Evolutionary conservation across 2,797 vertebrate species (phyloP), one percentile per base, ranked within the genome.

Genomic region (Leontopithecus rosalia): DNA sequence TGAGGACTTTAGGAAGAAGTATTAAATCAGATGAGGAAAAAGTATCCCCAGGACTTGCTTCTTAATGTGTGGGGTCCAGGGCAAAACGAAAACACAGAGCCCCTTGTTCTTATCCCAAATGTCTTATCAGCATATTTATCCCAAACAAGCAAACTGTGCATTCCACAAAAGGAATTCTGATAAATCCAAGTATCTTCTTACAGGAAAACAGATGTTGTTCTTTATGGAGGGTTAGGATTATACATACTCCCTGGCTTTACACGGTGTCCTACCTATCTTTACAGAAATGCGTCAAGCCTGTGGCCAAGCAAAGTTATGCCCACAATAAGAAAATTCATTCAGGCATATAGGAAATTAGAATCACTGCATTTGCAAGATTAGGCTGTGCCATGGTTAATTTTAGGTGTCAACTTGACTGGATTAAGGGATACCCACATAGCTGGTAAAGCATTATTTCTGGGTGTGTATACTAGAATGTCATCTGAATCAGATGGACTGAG

Each of bases 81-180:
- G 4, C 24, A 87, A 82, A 97, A 89, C 70, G 19, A 86, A 95
- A 94, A 85, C 3, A 28, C 6, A 5, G 39, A 12, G 1, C 13
- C 33, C 26, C 46, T 52, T 90, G 28, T 64, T 87, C 33, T 79
- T 70, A 86, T 14, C 39, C 24, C 61, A 95, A 96, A 94, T 36
- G 26, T 30, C 33, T 91, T 94, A 48, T 52, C 57, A 55, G 28
- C 48, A 5, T 85, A 50, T 92, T 86, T 88, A 82, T 28, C 83
- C 79, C 14, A 85, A 96, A 55, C 36, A 85, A 76, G 87, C n/a
- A 76, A 50, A 75, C 41, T 55, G 77, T 67, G 4, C 67, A 76
- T 92, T 92, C 24, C 67, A 39, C 75, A 90, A 64, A 46, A 92
- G 33, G n/a, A 92, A 87, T 87, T 77, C 85, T 70, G 26, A n/a